phyloP scores from a whole-genome alignment of 2,888 invertebrate genomes.

The Dryobota labecula region DNA sequence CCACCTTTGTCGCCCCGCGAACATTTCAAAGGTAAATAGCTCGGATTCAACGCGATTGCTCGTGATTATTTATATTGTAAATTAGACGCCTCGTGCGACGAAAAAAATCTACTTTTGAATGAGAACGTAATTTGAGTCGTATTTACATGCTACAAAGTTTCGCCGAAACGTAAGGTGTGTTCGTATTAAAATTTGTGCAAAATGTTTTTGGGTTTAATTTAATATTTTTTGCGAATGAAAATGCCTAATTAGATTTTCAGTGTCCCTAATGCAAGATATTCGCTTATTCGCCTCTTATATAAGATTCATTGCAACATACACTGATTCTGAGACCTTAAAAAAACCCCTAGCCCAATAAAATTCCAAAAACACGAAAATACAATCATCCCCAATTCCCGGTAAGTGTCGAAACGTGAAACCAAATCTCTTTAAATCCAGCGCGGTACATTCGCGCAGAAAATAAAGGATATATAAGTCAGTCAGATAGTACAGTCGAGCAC shows the following conservation, averaged over 20 bases:
- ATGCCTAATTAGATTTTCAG: constrained; percentile 42
- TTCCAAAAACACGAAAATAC: constrained; percentile 30
- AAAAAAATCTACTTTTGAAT: constrained; percentile 65
- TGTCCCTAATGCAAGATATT: background rate
- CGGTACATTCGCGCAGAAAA: constrained; percentile 64
- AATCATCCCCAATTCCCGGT: constrained; percentile 28
- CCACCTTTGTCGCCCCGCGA: constrained; percentile 78
- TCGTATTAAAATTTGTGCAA: constrained; percentile 35
- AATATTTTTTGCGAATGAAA: constrained; percentile 26
- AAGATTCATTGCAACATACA: background rate
- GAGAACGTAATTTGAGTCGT: constrained; percentile 60
- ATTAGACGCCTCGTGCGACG: constrained; percentile 67
- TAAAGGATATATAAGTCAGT: constrained; percentile 60
- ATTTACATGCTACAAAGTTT: constrained; percentile 55
- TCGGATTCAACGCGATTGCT: constrained; percentile 76
- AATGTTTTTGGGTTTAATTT: constrained; percentile 33
- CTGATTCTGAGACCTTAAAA: background rate
- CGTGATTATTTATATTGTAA: constrained; percentile 83
- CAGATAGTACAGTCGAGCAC: constrained; percentile 66
- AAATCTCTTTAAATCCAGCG: constrained; percentile 69
- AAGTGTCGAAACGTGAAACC: constrained; percentile 64
- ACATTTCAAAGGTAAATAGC: constrained; percentile 78
- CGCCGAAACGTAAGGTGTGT: constrained; percentile 48
- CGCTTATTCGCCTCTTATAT: background rate
- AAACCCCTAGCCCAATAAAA: constrained; percentile 6